phyloP scores from a whole-genome alignment of 2,888 invertebrate genomes.

The Drosophila falleni region DNA sequence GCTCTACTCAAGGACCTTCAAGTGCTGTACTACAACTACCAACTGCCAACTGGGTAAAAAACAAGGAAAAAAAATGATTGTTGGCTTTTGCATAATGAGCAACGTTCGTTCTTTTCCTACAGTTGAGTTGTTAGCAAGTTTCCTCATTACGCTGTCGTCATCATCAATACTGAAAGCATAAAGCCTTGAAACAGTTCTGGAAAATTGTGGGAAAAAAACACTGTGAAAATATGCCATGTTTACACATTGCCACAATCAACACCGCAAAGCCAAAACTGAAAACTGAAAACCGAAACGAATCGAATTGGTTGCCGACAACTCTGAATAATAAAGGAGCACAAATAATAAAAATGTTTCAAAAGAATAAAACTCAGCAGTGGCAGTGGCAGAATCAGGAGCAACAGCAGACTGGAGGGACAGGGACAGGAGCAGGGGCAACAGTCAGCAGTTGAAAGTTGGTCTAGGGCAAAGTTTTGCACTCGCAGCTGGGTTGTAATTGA shows the following conservation, averaged over 20 bases:
- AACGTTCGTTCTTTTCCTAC: constrained; percentile 12
- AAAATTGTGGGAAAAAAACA: constrained; percentile 7
- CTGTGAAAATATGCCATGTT: constrained; percentile 52
- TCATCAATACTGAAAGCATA: constrained; percentile 51
- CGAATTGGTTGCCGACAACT: constrained; percentile 41
- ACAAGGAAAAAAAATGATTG: constrained; percentile 38
- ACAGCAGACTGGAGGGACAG: constrained; percentile 10
- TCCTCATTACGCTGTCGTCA: constrained; percentile 50
- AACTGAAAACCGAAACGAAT: constrained; percentile 37
- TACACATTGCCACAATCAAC: constrained; percentile 29
- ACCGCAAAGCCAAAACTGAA: constrained; percentile 9
- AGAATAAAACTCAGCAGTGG: constrained; percentile 40
- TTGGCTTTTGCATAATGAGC: constrained; percentile 65
- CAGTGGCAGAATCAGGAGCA: neutral
- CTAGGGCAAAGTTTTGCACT: constrained; percentile 77
- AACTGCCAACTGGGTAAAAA: constrained; percentile 11
- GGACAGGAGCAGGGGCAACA: neutral
- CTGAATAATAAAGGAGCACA: constrained; percentile 54
- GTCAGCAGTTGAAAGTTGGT: constrained; percentile 70
- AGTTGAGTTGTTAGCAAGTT: constrained; percentile 49
- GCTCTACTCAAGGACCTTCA: constrained; percentile 29
- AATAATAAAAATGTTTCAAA: constrained; percentile 69
- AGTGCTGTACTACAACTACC: constrained; percentile 33
- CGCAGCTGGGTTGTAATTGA: constrained; percentile 43
- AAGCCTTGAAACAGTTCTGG: constrained; percentile 47